A percentile compares a stretch with the other conserved stretches of the same genome.
Conservation (phyloP, 2,888 invertebrate genomes). For the Melipona bicolor region DNA sequence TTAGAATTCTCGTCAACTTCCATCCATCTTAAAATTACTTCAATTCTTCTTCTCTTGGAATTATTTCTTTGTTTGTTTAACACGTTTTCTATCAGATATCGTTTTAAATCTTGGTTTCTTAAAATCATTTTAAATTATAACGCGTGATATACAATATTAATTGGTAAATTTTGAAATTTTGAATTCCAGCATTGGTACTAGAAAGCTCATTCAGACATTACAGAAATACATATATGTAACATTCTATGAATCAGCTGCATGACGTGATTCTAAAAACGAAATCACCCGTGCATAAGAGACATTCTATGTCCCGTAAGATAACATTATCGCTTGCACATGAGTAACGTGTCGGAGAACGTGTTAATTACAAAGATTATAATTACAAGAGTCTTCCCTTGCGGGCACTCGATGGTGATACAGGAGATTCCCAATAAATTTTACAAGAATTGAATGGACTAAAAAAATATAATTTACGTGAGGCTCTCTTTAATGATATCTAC, state of each 20-base stretch:
- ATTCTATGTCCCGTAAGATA: neutral
- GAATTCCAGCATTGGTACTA: too few species aligned
- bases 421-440: neutral
- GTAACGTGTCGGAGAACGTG: neutral
- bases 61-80: neutral
- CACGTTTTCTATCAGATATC: neutral
- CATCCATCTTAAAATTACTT: constrained; percentile 5
- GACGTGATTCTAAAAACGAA: neutral
- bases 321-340: neutral
- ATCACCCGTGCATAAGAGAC: neutral
- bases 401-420: neutral
- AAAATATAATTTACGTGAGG: too few species aligned
- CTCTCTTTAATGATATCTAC: neutral
- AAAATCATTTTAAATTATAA: too few species aligned
- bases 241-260: constrained; percentile 4
- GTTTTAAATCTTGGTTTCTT: neutral
- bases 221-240: too few species aligned
- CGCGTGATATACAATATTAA: too few species aligned
- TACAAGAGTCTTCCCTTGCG: too few species aligned
- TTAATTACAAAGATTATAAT: neutral
- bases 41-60: neutral
- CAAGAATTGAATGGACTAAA: neutral
- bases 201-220: too few species aligned
- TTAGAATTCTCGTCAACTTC: neutral
- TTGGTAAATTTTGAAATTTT: too few species aligned